phyloP scores from a whole-genome alignment of 2,113 vertebrate genomes.

The pig (Sus scrofa) region T2T-Sscrofa CM000825.6:59079501-59080000 shows the following conservation, averaged over 20 bases:
- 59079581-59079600: neutral
- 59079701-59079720: neutral
- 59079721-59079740: neutral
- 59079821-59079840: neutral
- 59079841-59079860: neutral
- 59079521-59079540: neutral
- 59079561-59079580: neutral
- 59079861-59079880: neutral
- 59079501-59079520: neutral
- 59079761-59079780: neutral
- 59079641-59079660: neutral
- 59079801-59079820: neutral
- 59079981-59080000: accelerated
- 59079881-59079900: neutral
- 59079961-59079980: neutral
- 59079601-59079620: accelerated
- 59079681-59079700: neutral
- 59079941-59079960: neutral
- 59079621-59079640: neutral
- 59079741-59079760: neutral
- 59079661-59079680: neutral
- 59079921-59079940: neutral
- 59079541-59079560: neutral
- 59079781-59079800: neutral
- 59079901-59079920: accelerated